Base-by-base conservation (phyloP, 2,888 invertebrate genomes). In the Camponotus fellah region DNA sequence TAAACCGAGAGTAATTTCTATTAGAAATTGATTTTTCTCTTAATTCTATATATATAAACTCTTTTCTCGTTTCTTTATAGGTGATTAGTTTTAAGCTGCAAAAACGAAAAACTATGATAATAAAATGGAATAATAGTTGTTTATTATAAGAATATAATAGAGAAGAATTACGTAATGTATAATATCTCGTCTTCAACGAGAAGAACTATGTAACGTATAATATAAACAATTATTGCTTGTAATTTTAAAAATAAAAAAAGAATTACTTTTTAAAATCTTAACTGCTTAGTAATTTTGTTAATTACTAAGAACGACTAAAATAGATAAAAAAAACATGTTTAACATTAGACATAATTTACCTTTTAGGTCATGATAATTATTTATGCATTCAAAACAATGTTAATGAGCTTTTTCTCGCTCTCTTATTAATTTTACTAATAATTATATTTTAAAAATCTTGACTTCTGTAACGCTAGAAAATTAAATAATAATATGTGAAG, bases 1-100 rank as follows among this genome's bases (percentile, higher is more conserved):
- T n/a, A 53, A 53, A 53, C n/a, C n/a, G n/a, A 53, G n/a, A 53
- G 8, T n/a, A 53, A 53, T 53, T 53, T n/a, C n/a, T 53, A 53
- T n/a, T 53, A 6, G 8, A 53, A n/a, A 53, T 53, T 5, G n/a
- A n/a, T n/a, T n/a, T 53, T n/a, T n/a, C n/a, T 53, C n/a, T 53
- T n/a, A 8, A n/a, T 53, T 53, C 46, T 46, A 46, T 46, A 46
- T 53, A n/a, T n/a, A n/a, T n/a, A n/a, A 14, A 8, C n/a, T n/a
- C 0, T 53, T 53, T 53, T 5, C 8, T 1, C 53, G n/a, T 4
- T 5, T n/a, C 26, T 26, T 26, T 26, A 26, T 26, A 26, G 26
- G n/a, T n/a, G 8, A 53, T 53, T 49, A 5, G 17, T 49, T 53
- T 53, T 53, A 8, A 8, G n/a, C n/a, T n/a, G 0, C n/a, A 53